phyloP scores from a whole-genome alignment of 2,113 vertebrate species.

The Anguilla rostrata region DNA sequence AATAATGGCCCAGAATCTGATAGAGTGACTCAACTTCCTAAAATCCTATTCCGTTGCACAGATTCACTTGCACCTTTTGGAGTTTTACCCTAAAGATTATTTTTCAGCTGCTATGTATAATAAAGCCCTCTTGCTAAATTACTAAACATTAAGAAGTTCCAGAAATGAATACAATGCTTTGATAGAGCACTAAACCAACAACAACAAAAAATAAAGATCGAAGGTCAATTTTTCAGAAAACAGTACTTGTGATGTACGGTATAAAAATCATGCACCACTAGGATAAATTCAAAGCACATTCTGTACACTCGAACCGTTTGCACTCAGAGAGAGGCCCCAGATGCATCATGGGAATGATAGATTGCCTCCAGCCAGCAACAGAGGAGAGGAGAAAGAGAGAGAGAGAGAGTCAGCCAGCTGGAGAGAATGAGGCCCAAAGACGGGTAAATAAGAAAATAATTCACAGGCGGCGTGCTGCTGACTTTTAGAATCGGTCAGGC shows the following conservation, averaged over 20 bases:
- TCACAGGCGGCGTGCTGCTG: not conserved
- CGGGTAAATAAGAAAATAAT: conserved; percentile 12
- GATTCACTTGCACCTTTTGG: too few species aligned
- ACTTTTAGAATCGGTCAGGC: conserved; percentile 9
- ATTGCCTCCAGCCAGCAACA: not conserved
- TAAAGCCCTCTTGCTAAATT: not conserved
- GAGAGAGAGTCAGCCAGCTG: not conserved
- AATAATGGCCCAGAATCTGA: not conserved
- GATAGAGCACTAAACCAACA: not conserved
- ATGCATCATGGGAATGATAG: not conserved
- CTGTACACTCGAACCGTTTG: not conserved
- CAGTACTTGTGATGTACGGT: too few species aligned
- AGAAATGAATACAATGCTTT: not conserved
- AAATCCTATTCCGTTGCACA: too few species aligned
- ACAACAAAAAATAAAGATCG: not conserved
- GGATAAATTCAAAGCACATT: not conserved
- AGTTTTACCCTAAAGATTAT: too few species aligned
- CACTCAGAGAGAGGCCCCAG: not conserved
- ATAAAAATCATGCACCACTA: too few species aligned
- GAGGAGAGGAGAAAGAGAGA: not conserved
- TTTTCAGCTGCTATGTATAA: not conserved
- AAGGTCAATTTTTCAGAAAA: not conserved
- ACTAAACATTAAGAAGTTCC: not conserved
- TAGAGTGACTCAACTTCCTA: too few species aligned
- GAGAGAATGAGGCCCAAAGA: not conserved